Evolutionary conservation across 2,113 vertebrate genomes (phyloP), one percentile per base, ranked within the genome.

Genomic region (Hippotragus niger): DNA sequence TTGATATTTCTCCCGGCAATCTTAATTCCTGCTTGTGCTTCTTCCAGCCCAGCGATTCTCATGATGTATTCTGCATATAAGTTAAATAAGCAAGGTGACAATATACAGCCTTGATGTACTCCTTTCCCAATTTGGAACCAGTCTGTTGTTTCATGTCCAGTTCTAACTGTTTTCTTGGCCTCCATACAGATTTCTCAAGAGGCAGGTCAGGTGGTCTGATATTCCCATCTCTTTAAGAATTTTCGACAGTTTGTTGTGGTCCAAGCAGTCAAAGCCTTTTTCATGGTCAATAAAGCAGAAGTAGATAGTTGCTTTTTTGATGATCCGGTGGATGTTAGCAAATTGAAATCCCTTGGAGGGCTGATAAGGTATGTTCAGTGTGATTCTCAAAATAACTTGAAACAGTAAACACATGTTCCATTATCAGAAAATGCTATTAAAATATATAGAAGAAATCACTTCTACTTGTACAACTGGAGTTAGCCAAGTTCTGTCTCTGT

Each of bases 381-480:
- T 78, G 19, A 82, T 71, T 88, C 40, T 81, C 33, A 80, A 87
- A 95, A 53, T 50, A 62, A 21, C 16, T 60, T n/a, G 43, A 89
- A 93, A 33, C 23, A 53, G 3, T 23, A 36, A 64, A 55, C 4
- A 31, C 21, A 12, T 76, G 57, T 80, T 64, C 64, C 67, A 47
- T 57, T 57, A 2, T 45, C 90, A 96, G 57, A 91, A 33, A 11
- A 55, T 67, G 14, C 8, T 88, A 21, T 33, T n/a, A 19, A 85
- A 31, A 23, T 92, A 45, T 47, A 62, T 47, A 91, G 50, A 93
- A 86, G 45, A 40, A 55, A 55, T 88, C 50, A 53, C 17, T 81
- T 92, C 81, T 80, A 2, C 36, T 82, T 64, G 23, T 55, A 40
- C 19, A n/a, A 47, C 21, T 64, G 11, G 12, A 52, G 21, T 67